Conservation (phyloP, 64 coral and sea anemone genomes). For the Catalaphyllia jardinei region DNA sequence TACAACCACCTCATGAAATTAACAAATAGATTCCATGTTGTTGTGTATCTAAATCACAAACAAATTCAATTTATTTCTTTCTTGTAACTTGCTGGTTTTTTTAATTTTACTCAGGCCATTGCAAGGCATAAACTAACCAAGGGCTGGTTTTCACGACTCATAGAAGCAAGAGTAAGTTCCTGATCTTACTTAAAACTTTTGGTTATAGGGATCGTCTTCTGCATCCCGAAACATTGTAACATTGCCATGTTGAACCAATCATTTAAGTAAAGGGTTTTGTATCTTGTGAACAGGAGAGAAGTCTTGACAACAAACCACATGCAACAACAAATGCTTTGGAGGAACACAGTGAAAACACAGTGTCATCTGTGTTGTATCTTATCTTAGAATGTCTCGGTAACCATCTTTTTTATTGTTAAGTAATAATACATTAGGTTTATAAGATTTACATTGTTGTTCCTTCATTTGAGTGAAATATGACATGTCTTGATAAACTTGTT, state of each 20-base stretch:
- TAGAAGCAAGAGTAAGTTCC: slow-evolving; percentile 80
- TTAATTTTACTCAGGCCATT: slow-evolving; percentile 47
- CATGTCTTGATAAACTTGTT: no score
- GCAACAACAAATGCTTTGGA: slow-evolving; percentile 67
- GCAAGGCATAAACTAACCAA: slow-evolving; percentile 75
- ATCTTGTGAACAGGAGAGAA: slow-evolving; percentile 63
- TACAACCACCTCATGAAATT: no score
- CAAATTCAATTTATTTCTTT: not conserved
- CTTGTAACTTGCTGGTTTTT: not conserved
- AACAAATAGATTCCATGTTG: no score
- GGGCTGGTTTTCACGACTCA: slow-evolving; percentile 78
- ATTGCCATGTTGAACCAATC: no score
- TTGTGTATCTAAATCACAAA: no score
- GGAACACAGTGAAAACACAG: slow-evolving; percentile 85
- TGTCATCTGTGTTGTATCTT: slow-evolving; percentile 92
- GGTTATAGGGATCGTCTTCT: no score
- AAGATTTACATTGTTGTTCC: no score
- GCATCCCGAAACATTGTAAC: no score
- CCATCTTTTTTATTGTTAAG: not conserved
- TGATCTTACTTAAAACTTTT: no score
- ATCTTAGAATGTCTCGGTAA: slow-evolving; percentile 87
- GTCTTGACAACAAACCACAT: slow-evolving; percentile 76
- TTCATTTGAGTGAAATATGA: no score
- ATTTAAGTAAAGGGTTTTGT: not conserved
- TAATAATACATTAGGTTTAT: no score